Base-by-base conservation (phyloP, 64 coral and sea anemone genomes). In the Actinia tenebrosa region DNA sequence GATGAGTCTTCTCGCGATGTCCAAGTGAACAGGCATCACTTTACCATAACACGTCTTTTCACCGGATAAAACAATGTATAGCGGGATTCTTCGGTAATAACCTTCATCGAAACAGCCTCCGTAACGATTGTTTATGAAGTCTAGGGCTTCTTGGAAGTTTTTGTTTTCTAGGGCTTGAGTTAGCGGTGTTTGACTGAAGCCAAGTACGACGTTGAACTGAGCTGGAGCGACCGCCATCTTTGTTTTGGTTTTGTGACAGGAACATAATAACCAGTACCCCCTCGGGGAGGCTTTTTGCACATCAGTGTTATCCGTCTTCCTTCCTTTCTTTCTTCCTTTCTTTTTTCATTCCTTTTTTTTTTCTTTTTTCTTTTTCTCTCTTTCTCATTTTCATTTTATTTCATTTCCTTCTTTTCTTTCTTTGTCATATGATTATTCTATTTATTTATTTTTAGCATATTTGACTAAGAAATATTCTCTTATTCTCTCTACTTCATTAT, bases 61-160 rank as follows among this genome's bases (percentile, higher is more conserved):
- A 2, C 94, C 94, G 7, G 94, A 96, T 64, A 96, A 87, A 84
- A 96, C 94, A 17, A 96, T 96, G 47, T 87, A 96, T 7, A 96
- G 80, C 2, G 94, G 94, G 1, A 89, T 96, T 26, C 94, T 92
- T 23, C 91, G 94, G 50, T 96, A 96, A 79, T 86, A 90, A 72
- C 94, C 94, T 59, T 96, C 91, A 71, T 96, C 91, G 22, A 96
- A 77, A 53, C 91, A 92, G 71, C 89, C 86, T 37, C 94, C 94
- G 79, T 89, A 93, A 13, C 79, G 84, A 47, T 88, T 90, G 30
- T 93, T 84, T 13, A 96, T 92, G 72, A 80, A 87, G 9, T 90
- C 87, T 16, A 96, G 71, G 59, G 94, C 94, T 78, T 96, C 91
- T 23, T 92, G 86, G 53, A 92, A 96, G 81, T 92, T 69, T 85